Conservation (phyloP, 2,888 invertebrate species). For the Peribatodes rhomboidaria region DNA sequence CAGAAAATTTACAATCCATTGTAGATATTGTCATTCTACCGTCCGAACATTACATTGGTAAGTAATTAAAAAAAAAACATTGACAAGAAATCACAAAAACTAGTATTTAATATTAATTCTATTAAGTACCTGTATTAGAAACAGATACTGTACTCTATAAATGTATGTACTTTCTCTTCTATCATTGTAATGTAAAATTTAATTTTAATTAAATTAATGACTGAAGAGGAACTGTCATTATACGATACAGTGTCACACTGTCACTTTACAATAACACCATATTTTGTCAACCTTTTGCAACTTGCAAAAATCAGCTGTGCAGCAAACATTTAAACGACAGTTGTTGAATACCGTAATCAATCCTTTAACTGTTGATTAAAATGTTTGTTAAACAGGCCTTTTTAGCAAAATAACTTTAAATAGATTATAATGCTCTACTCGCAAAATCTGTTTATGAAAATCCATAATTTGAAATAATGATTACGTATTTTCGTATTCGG, state of each 20-base stretch:
- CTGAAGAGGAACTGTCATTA: conserved; percentile 53
- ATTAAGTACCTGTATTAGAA: not conserved
- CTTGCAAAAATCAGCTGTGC: not conserved
- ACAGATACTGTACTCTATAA: not conserved
- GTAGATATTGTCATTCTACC: conserved; percentile 50
- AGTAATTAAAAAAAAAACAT: not conserved
- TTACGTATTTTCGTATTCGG: conserved; percentile 11
- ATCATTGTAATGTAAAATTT: conserved; percentile 75
- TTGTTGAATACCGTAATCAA: not conserved
- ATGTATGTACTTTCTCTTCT: conserved; percentile 56
- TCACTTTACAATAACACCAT: not conserved
- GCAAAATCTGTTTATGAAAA: conserved; percentile 30
- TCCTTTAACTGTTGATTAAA: conserved; percentile 29
- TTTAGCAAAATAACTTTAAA: conserved; percentile 4
- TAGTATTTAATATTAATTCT: not conserved
- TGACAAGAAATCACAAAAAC: not conserved
- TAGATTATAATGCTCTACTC: conserved; percentile 62
- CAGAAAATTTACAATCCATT: conserved; percentile 57
- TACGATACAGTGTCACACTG: not conserved
- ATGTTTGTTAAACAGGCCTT: not conserved
- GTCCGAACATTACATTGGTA: conserved; percentile 52
- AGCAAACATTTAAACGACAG: not conserved
- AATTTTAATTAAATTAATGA: conserved; percentile 77
- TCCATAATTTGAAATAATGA: not conserved
- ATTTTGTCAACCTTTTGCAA: not conserved